Percentiles rank a stretch among this genome's conserved stretches.
Conservation (phyloP, 2,113 vertebrate species). For the Notiomystis cincta region DNA sequence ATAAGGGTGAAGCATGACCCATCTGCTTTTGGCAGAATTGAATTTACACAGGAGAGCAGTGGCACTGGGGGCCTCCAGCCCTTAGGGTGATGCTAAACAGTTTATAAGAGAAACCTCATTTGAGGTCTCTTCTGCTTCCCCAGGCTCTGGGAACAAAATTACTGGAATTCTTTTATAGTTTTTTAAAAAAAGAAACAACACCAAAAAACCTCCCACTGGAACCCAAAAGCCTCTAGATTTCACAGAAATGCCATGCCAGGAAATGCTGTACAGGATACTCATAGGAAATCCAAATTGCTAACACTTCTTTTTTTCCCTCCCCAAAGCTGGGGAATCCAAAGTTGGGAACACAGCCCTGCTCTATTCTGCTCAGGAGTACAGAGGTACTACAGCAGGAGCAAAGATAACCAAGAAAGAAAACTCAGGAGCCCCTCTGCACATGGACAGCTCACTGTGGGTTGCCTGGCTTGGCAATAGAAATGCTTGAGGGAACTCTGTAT, state of each 20-base stretch:
- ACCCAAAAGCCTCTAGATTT: neutral
- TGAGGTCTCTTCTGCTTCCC: neutral
- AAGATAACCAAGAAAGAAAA: neutral
- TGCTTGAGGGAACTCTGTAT: neutral
- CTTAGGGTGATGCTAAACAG: neutral
- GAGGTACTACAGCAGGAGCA: neutral
- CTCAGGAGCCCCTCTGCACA: neutral
- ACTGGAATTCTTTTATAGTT: neutral
- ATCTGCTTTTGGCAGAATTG: neutral
- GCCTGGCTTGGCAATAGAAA: neutral
- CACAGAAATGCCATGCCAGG: neutral
- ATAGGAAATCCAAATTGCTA: neutral
- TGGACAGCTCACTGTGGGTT: fast-evolving
- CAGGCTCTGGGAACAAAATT: neutral
- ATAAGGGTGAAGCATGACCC: neutral
- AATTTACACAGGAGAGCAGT: neutral
- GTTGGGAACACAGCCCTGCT: neutral
- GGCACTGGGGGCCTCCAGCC: neutral
- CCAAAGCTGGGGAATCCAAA: neutral
- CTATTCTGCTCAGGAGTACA: neutral
- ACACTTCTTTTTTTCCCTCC: fast-evolving
- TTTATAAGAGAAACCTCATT: neutral
- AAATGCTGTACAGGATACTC: neutral
- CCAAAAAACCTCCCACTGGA: neutral
- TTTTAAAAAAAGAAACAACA: neutral